Evolutionary conservation across 1,140 invertebrate species (phyloP).

Genomic region (Popillia japonica): DNA sequence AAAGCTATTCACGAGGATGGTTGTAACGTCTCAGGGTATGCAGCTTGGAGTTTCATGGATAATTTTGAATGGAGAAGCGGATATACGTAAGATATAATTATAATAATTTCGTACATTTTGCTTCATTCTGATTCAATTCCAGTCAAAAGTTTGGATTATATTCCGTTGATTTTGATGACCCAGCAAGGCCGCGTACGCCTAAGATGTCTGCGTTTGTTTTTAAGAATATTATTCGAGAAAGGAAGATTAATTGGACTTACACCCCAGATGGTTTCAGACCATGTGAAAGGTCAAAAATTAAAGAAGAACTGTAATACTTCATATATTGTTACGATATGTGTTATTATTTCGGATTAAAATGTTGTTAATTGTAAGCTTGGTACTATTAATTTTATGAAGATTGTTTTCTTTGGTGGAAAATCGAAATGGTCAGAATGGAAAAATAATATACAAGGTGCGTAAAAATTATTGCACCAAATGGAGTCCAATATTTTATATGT

Average conservation of each 20-base stretch:
- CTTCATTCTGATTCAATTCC: background rate
- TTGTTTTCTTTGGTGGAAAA: no score
- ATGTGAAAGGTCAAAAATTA: background rate
- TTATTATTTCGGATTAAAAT: no score
- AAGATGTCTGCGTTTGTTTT: conserved; percentile 63
- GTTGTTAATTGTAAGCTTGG: background rate
- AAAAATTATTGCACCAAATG: no score
- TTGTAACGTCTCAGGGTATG: conserved; percentile 25
- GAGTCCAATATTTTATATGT: no score
- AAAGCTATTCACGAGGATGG: conserved; percentile 24
- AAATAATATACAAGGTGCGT: no score
- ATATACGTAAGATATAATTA: conserved; percentile 31
- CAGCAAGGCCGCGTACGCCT: conserved; percentile 60
- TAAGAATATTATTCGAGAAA: conserved; percentile 54
- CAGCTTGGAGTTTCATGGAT: conserved; percentile 36
- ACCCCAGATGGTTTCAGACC: conserved; percentile 7
- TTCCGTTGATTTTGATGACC: conserved; percentile 32
- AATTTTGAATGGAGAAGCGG: conserved; percentile 35
- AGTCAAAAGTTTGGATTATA: conserved; percentile 39
- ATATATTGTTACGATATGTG: no score
- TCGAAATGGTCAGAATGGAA: no score
- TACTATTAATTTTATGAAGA: no score
- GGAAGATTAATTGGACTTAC: conserved; percentile 32
- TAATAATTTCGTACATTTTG: background rate
- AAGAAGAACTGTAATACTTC: background rate